Evolutionary conservation across 2,888 invertebrate genomes (phyloP).

Genomic region (Noctua janthina): DNA sequence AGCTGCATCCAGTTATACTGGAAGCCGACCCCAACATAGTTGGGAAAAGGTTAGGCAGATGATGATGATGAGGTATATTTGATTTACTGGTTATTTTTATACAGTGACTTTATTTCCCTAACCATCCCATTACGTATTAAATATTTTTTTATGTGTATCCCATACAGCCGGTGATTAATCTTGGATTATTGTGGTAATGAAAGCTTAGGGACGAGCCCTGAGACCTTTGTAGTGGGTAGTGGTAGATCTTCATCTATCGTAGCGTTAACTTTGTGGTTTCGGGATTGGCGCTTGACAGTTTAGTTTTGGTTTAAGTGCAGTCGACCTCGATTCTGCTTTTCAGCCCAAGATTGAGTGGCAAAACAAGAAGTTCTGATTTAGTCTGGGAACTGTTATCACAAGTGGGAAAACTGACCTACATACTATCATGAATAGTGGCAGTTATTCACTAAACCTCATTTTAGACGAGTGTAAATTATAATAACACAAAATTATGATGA

Average conservation of each 20-base stretch:
- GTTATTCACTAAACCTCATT: neutral
- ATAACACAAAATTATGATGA: neutral
- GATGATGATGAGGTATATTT: too few relatives aligned
- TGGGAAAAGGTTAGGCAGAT: neutral
- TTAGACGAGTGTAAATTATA: neutral
- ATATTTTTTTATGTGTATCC: constrained; percentile 68
- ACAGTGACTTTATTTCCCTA: constrained; percentile 72
- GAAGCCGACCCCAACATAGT: neutral
- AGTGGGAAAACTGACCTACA: neutral
- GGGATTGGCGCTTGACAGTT: neutral
- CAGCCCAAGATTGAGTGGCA: neutral
- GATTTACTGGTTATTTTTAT: constrained; percentile 1
- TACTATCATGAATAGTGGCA: neutral
- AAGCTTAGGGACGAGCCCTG: constrained; percentile 23
- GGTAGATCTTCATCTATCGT: constrained; percentile 11
- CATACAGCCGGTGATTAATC: constrained; percentile 63
- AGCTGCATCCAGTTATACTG: neutral
- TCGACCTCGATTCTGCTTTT: neutral
- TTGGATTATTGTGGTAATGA: constrained; percentile 54
- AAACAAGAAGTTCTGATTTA: neutral
- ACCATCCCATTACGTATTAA: constrained; percentile 71
- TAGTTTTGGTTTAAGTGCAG: neutral
- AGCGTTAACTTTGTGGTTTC: constrained; percentile 29
- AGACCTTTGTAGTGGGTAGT: constrained; percentile 21
- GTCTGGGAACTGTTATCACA: neutral